Evolutionary conservation across 2,113 vertebrate species (phyloP).

Genomic region (Narcine bancroftii): DNA sequence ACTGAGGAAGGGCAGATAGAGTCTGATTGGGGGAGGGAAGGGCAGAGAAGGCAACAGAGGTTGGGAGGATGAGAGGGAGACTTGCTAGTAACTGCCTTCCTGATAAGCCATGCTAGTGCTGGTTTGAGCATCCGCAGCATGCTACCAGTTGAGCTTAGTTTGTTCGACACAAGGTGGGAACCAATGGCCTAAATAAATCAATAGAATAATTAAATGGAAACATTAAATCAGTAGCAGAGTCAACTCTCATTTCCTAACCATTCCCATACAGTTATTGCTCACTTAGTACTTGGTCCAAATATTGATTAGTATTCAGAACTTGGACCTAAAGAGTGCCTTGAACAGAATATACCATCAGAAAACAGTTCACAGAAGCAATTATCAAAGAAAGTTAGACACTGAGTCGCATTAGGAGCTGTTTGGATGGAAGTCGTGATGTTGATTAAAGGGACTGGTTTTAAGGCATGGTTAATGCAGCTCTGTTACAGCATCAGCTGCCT

Average conservation of each 20-base stretch:
- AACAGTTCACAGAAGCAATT: not conserved
- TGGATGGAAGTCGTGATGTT: not conserved
- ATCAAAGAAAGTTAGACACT: not conserved
- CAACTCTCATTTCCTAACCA: not conserved
- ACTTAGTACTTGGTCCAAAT: not conserved
- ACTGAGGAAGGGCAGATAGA: too few species aligned
- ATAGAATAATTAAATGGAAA: not conserved
- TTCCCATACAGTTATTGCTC: not conserved
- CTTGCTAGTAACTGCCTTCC: not conserved
- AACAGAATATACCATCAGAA: not conserved
- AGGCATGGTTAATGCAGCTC: too few species aligned
- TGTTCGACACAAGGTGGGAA: not conserved
- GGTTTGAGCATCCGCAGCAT: not conserved
- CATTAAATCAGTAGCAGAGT: not conserved
- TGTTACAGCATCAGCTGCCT: too few species aligned
- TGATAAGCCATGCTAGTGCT: not conserved
- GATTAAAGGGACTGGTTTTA: not conserved
- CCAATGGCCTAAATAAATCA: not conserved
- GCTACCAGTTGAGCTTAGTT: not conserved
- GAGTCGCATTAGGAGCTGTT: not conserved
- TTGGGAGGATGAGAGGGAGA: not conserved
- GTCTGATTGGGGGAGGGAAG: too few species aligned
- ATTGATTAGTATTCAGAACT: not conserved
- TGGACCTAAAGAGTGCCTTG: not conserved
- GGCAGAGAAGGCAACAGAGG: too few species aligned